Base-by-base conservation (phyloP, 2,113 vertebrate genomes). In the Xyliphius kryptos region DNA sequence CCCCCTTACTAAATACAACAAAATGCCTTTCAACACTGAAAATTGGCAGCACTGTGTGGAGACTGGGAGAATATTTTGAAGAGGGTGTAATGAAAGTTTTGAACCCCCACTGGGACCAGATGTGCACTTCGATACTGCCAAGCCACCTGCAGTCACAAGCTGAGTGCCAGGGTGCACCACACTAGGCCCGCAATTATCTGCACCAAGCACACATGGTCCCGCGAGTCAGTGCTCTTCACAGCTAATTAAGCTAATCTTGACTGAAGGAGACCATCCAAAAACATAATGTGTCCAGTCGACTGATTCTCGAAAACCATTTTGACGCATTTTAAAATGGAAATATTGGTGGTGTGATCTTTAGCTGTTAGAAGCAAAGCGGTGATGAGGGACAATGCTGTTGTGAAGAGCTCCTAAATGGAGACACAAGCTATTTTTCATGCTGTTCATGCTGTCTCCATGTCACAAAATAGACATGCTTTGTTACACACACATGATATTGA, bases 211-310 rank as follows among this genome's bases (percentile, higher is more conserved):
- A 70, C 73, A 57, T 67, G 43, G 48, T 74, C 77, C 78, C 79
- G 77, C 38, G 64, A 81, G 75, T 74, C 83, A 77, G 38, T 74
- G 79, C 80, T 83, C 82, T 82, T 86, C 81, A 86, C 80, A 83
- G 79, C 72, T 81, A 83, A 83, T 85, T 83, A 81, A 81, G 75
- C 80, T 79, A 81, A 85, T 83, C 79, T 83, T 74, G 60, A 79
- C 81, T 76, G 56, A 70, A 80, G 78, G 79, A 77, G 72, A 74
- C 15, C 48, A 62, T 80, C 80, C 80, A 79, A 80, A 81, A 74
- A 79, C 74, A 77, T 61, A 79, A 80, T 65, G 61, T 60, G 69
- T 76, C 75, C 69, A 57, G 69, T 56, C 67, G 15, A 76, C 57
- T 74, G 73, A 79, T n/a, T 77, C 70, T 67, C 58, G 19, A n/a